These are phyloP conservation scores for Ageneiosus marmoratus DNA, from an alignment of 2,113 vertebrate species.

Conservation along the genomic window DNA sequence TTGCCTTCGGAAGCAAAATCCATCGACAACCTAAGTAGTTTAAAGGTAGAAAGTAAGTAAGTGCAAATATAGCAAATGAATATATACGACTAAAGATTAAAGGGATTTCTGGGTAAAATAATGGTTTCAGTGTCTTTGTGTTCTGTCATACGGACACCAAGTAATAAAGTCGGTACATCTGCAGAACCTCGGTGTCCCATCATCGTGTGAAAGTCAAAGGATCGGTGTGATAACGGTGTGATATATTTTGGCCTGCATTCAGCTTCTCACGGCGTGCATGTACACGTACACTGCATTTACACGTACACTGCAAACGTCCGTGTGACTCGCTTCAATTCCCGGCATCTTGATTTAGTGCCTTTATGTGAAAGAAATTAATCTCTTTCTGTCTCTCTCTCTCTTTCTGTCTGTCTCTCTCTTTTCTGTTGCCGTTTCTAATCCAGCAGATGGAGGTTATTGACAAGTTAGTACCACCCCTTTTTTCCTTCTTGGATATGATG, in stretches of 20 bases:
- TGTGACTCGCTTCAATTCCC: not conserved
- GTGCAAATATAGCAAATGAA: too few relatives aligned
- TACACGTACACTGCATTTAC: not conserved
- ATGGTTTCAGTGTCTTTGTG: not conserved
- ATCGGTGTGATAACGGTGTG: not conserved
- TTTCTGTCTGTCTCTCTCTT: conserved; percentile 52
- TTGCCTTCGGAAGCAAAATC: not conserved
- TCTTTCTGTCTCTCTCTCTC: conserved; percentile 58
- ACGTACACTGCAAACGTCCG: not conserved
- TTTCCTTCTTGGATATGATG: not conserved
- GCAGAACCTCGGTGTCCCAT: not conserved
- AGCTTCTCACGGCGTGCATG: not conserved
- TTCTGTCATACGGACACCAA: not conserved
- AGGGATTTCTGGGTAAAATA: not conserved
- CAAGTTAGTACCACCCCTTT: conserved; percentile 90
- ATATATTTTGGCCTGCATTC: not conserved
- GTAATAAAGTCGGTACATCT: not conserved
- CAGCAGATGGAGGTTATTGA: conserved; percentile 88
- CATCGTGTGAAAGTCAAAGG: not conserved
- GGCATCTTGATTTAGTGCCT: conserved; percentile 21
- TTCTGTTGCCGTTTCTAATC: conserved; percentile 59
- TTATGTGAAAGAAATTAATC: conserved; percentile 15
- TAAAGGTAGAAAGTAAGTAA: not conserved
- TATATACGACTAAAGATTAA: too few relatives aligned
- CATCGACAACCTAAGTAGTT: not conserved